Conservation (phyloP, 2,888 invertebrate species). For the Hoplodrina blanda region DNA sequence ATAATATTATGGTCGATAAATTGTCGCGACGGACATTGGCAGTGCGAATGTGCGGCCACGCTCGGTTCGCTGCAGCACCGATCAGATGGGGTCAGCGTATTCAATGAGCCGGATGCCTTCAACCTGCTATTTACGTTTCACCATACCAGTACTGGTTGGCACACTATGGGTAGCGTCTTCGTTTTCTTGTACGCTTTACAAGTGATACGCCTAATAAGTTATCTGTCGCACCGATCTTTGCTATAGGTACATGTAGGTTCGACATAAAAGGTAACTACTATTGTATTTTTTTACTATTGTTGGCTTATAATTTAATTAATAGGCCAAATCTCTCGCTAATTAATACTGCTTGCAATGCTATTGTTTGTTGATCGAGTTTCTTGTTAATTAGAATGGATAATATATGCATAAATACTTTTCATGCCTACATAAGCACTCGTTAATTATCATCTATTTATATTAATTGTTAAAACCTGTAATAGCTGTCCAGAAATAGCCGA, state of each 20-base stretch:
- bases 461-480: neutral
- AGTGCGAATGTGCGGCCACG: slow-evolving; percentile 79
- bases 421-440: neutral
- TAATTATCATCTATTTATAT: neutral
- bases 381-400: slow-evolving; percentile 24
- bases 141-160: slow-evolving; percentile 87
- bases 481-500: neutral
- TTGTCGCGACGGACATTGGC: slow-evolving; percentile 67
- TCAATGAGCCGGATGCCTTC: slow-evolving; percentile 89
- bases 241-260: slow-evolving; percentile 42
- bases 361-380: slow-evolving; percentile 29
- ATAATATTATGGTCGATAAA: slow-evolving; percentile 53
- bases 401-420: slow-evolving; percentile 26
- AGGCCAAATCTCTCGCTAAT: slow-evolving; percentile 34
- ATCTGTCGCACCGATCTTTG: slow-evolving; percentile 57
- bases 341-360: slow-evolving; percentile 30
- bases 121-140: slow-evolving; percentile 90
- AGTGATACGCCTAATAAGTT: slow-evolving; percentile 68
- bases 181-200: slow-evolving; percentile 76
- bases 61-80: slow-evolving; percentile 78
- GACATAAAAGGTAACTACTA: slow-evolving; percentile 49
- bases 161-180: slow-evolving; percentile 85
- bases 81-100: slow-evolving; percentile 90
- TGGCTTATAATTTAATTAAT: slow-evolving; percentile 50
- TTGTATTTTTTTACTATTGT: slow-evolving; percentile 36